Conservation (phyloP, 2,888 invertebrate genomes). For the Hemaris fuciformis region DNA sequence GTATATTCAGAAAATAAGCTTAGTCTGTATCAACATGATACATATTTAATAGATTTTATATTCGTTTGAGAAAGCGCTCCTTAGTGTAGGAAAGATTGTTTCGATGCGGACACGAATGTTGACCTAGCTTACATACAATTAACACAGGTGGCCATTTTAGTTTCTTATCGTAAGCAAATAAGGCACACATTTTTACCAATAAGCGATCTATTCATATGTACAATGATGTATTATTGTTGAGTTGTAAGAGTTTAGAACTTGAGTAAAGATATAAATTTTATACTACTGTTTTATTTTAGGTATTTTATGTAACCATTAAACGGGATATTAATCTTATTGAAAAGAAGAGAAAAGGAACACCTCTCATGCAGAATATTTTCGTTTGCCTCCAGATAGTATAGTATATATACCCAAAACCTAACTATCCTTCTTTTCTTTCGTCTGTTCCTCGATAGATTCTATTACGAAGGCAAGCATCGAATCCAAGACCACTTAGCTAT, state of each 20-base stretch:
- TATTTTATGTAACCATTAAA: constrained; percentile 1
- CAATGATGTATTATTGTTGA: constrained; percentile 35
- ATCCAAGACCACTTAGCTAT: too few relatives aligned
- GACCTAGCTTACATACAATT: constrained; percentile 23
- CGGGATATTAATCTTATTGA: not conserved
- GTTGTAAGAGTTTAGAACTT: constrained; percentile 39
- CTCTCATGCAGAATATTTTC: too few relatives aligned
- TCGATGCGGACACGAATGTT: not conserved
- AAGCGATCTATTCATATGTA: constrained; percentile 7
- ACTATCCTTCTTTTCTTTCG: too few relatives aligned
- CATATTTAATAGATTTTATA: too few relatives aligned
- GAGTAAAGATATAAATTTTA: constrained; percentile 31
- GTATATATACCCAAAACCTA: too few relatives aligned
- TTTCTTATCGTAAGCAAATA: not conserved
- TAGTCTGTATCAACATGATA: too few relatives aligned
- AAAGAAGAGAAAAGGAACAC: too few relatives aligned
- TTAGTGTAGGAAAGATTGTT: not conserved
- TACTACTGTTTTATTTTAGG: not conserved
- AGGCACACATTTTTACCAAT: constrained; percentile 10
- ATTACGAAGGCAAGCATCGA: too few relatives aligned
- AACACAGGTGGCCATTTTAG: not conserved
- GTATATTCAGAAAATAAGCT: too few relatives aligned
- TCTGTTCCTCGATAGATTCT: too few relatives aligned
- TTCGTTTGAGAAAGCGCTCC: not conserved
- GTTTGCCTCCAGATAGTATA: too few relatives aligned